These are phyloP conservation scores for Brachyhypopomus occidentalis DNA, from an alignment of 2,113 vertebrate genomes.

Conservation along the genomic window DNA sequence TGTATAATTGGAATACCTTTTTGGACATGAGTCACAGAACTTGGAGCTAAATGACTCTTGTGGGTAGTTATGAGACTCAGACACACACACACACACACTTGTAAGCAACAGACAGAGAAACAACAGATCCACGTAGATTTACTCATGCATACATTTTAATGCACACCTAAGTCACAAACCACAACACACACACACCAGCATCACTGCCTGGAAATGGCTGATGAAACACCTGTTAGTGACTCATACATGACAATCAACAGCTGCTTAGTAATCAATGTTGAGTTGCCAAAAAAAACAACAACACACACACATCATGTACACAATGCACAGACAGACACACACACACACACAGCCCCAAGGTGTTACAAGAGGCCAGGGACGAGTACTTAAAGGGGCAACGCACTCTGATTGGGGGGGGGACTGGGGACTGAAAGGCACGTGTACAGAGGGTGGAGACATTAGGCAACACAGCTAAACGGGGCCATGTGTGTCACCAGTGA, in stretches of 20 bases:
- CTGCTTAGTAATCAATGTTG: slow-evolving; percentile 37
- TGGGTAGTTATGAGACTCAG: background rate
- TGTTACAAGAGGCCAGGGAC: background rate
- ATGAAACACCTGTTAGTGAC: slow-evolving; percentile 51
- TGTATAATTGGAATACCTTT: background rate
- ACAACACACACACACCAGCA: slow-evolving; percentile 62
- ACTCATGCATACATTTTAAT: slow-evolving; percentile 20
- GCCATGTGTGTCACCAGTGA: background rate
- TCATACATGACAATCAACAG: slow-evolving; percentile 53
- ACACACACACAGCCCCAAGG: background rate
- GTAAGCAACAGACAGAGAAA: background rate
- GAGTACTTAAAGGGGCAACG: background rate
- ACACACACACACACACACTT: slow-evolving; percentile 14
- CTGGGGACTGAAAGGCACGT: background rate
- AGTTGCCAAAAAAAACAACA: background rate
- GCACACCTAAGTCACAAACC: slow-evolving; percentile 24
- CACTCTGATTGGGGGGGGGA: background rate
- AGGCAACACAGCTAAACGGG: slow-evolving; percentile 13
- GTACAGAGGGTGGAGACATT: background rate
- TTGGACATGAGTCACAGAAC: slow-evolving; percentile 33
- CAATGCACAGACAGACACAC: background rate
- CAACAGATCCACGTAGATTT: background rate
- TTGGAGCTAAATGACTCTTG: slow-evolving; percentile 13
- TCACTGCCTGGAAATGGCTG: slow-evolving; percentile 54
- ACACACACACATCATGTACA: background rate